Evolutionary conservation across 2,888 invertebrate species (phyloP).

Genomic region (Zaprionus obscuricornis): DNA sequence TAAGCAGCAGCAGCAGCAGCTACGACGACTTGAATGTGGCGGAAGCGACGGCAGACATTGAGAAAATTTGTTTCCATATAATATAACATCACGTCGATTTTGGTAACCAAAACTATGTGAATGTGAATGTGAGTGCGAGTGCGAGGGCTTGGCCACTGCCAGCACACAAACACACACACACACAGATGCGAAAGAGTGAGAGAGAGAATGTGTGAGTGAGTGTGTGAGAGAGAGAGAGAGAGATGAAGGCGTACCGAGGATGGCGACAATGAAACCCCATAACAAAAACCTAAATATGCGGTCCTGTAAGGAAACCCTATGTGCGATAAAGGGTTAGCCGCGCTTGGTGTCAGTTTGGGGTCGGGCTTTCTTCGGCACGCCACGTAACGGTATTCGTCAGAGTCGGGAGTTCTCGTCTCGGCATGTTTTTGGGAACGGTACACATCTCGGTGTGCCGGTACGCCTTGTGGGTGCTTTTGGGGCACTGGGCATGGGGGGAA

Average conservation of each 20-base stretch:
- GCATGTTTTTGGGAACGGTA: slow-evolving; percentile 21
- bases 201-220: slow-evolving; percentile 18
- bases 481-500: neutral
- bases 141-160: slow-evolving; percentile 39
- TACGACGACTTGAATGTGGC: slow-evolving; percentile 35
- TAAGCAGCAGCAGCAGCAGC: slow-evolving; percentile 23
- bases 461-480: slow-evolving; percentile 21
- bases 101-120: slow-evolving; percentile 70
- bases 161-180: slow-evolving; percentile 18
- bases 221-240: slow-evolving; percentile 40
- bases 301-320: slow-evolving; percentile 84
- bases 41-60: slow-evolving; percentile 59
- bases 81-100: slow-evolving; percentile 78
- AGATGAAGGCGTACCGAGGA: slow-evolving; percentile 44
- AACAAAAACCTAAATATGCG: slow-evolving; percentile 84
- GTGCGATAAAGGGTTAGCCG: slow-evolving; percentile 85
- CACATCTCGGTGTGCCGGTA: too few species aligned
- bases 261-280: slow-evolving; percentile 77
- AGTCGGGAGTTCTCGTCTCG: slow-evolving; percentile 43
- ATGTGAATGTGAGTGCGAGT: slow-evolving; percentile 32
- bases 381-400: slow-evolving; percentile 75
- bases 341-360: slow-evolving; percentile 83
- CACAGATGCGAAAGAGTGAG: neutral
- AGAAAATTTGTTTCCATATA: slow-evolving; percentile 78
- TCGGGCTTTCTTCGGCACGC: slow-evolving; percentile 75